Base-by-base conservation (phyloP, 2,113 vertebrate genomes). In the Rhagologus leucostigma region DNA sequence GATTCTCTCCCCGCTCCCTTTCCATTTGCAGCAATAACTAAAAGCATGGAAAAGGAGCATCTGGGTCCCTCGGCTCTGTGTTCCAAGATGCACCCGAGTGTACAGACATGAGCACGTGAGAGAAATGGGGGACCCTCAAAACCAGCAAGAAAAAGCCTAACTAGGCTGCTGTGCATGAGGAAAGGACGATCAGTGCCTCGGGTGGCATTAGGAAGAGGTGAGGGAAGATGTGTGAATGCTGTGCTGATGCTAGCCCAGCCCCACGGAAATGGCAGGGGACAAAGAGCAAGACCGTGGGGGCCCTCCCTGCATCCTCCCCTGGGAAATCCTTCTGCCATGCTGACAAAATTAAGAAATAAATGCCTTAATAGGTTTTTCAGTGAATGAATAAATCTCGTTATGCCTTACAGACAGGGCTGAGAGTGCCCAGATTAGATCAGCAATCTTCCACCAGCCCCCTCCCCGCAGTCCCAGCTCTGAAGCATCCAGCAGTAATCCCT, bases 251-350 rank as follows among this genome's bases (percentile, higher is more conserved):
- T 52, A 9, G 11, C 84, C 32, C 1, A 2, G 23, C 33, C 63
- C 41, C 6, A 8, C 6, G 5, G 4, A 87, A 91, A 87, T 5
- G 12, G 32, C 44, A 49, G 41, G 9, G 64, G 42, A 33, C 50
- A 82, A 78, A 70, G 22, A 84, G 21, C 0, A 0, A 87, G 63
- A 55, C 53, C 0, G 0, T 30, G 50, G 20, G 20, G 16, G 17
- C 19, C 27, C 44, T 77, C 22, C 16, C 39, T 80, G 53, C 30
- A 20, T 22, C 30, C 20, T 33, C 18, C 16, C 33, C 27, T 7
- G 22, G 39, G 69, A 74, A 63, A 59, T 53, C 50, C 50, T 71
- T 35, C 52, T 4, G 9, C 55, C 7, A 5, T 21, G 26, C 41
- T 0, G 0, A 52, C 32, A 85, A 84, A 94, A 86, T 76, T 73